Evolutionary conservation across 2,888 invertebrate genomes (phyloP).

Genomic region (Cynaeus angustus): DNA sequence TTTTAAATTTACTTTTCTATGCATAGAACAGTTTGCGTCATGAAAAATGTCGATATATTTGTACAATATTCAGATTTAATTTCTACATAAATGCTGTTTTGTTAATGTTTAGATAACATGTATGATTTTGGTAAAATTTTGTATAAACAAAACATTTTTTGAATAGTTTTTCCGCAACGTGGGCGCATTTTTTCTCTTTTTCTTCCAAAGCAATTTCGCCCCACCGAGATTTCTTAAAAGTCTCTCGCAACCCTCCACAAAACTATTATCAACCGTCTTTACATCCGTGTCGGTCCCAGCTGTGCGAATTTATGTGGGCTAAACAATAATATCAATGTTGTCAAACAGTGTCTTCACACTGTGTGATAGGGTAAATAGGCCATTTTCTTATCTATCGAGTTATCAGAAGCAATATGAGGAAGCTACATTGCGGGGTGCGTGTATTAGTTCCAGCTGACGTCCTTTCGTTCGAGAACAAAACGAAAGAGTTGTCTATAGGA

Average conservation of each 20-base stretch:
- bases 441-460: constrained; percentile 32
- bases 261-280: constrained; percentile 33
- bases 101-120: constrained; percentile 1
- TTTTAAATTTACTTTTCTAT: constrained; percentile 10
- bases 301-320: constrained; percentile 32
- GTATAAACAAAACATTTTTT: too few species aligned
- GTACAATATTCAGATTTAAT: constrained; percentile 3
- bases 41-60: constrained; percentile 10
- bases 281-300: constrained; percentile 26
- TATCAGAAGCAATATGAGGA: constrained; percentile 38
- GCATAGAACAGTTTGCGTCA: not conserved
- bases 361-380: constrained; percentile 31
- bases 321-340: constrained; percentile 42
- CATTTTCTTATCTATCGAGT: constrained; percentile 38
- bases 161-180: too few species aligned
- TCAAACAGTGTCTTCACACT: constrained; percentile 30
- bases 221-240: constrained; percentile 4
- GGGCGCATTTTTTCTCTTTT: too few species aligned
- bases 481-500: constrained; percentile 10
- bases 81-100: not conserved
- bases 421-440: constrained; percentile 30
- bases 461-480: constrained; percentile 8
- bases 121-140: too few species aligned
- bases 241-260: constrained; percentile 15
- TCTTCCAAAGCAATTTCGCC: not conserved